phyloP scores from a whole-genome alignment of 2,797 vertebrate species.

The Lemur catta region DNA sequence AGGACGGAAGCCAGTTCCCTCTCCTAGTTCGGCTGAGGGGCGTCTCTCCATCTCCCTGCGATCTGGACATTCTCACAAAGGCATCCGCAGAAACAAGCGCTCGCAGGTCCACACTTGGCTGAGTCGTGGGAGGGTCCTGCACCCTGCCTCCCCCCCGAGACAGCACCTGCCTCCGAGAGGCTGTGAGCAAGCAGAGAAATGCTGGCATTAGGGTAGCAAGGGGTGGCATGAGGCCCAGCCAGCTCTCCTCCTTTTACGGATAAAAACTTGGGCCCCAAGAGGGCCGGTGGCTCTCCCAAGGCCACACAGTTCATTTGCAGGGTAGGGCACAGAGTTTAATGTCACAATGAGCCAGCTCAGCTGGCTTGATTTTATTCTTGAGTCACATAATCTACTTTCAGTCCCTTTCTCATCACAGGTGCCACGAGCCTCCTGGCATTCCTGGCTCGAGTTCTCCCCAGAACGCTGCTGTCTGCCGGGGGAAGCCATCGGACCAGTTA shows the following conservation, averaged over 20 bases:
- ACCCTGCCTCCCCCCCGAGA: accelerated
- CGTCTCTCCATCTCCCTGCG: background rate
- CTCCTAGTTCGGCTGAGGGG: accelerated
- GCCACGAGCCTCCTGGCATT: background rate
- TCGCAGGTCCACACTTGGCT: background rate
- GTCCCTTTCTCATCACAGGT: background rate
- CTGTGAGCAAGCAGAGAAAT: background rate
- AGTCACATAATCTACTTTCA: background rate
- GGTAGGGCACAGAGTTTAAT: background rate
- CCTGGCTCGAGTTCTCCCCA: background rate
- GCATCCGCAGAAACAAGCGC: slow-evolving; percentile 1
- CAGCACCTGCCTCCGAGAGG: background rate
- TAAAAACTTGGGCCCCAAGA: background rate
- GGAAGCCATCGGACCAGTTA: background rate
- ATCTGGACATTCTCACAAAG: slow-evolving; percentile 51
- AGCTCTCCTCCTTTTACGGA: background rate
- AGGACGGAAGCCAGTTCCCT: accelerated
- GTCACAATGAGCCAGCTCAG: background rate
- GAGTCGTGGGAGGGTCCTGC: background rate
- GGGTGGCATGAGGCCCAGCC: background rate
- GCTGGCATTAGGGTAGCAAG: background rate
- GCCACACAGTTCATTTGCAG: background rate
- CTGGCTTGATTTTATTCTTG: background rate
- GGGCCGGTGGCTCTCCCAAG: background rate
- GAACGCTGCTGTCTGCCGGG: background rate